Percentiles rank a stretch among this genome's conserved stretches.
Conservation (phyloP, 2,888 invertebrate species). For the Sphinx pinastri region DNA sequence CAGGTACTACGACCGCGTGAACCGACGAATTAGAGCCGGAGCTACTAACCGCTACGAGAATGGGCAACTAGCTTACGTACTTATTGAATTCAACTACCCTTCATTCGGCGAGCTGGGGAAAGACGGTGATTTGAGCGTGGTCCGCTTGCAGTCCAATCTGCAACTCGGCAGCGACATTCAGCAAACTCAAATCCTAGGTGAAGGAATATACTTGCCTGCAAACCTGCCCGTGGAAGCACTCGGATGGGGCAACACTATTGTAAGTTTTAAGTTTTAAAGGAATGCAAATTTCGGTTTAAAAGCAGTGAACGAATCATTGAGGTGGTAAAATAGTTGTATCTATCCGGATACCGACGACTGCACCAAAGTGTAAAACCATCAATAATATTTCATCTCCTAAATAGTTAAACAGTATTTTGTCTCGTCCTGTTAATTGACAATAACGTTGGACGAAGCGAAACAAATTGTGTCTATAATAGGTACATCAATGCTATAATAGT, state of each 20-base stretch:
- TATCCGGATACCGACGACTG: too few relatives aligned
- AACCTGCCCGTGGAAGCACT: constrained; percentile 35
- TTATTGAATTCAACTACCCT: constrained; percentile 44
- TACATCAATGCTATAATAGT: too few relatives aligned
- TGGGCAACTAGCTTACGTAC: constrained; percentile 44
- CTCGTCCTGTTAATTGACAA: too few relatives aligned
- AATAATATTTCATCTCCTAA: too few relatives aligned
- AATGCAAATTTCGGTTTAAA: too few relatives aligned
- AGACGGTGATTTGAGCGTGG: constrained; percentile 55
- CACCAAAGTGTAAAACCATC: too few relatives aligned
- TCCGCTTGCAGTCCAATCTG: constrained; percentile 41
- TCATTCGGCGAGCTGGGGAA: constrained; percentile 32
- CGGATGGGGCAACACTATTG: constrained; percentile 44
- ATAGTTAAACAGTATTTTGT: too few relatives aligned
- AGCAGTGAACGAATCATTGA: too few relatives aligned
- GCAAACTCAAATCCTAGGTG: constrained; percentile 31
- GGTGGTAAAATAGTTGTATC: too few relatives aligned
- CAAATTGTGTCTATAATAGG: too few relatives aligned
- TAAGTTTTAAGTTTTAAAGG: constrained; percentile 31
- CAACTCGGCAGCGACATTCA: constrained; percentile 25
- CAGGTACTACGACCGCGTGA: constrained; percentile 41
- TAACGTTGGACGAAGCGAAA: too few relatives aligned
- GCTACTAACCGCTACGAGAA: constrained; percentile 54
- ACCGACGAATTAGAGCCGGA: constrained; percentile 61
- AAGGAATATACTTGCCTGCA: constrained; percentile 32